Conservation (phyloP, 2,797 vertebrate genomes). For the Ptychadena robeensis region DNA sequence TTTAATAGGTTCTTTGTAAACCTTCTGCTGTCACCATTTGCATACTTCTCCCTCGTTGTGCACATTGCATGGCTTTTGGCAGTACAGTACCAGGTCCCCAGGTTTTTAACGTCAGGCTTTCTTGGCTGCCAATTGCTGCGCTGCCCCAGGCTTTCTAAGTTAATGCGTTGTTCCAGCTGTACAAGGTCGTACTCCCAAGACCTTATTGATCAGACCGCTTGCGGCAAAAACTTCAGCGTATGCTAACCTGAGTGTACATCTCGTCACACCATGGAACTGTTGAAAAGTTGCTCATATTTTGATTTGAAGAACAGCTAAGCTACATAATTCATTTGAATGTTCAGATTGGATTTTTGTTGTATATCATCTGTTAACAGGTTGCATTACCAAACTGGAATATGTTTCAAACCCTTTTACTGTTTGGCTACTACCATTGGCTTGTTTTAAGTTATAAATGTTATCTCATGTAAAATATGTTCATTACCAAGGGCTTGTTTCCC, state of each 20-base stretch:
- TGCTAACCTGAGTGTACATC: background rate
- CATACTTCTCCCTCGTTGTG: background rate
- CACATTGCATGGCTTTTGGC: conserved; percentile 5
- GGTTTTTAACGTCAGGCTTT: conserved; percentile 13
- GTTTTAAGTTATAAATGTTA: background rate
- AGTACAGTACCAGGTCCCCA: background rate
- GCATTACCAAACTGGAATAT: background rate
- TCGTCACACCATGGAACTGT: background rate
- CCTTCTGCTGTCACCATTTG: conserved; percentile 15
- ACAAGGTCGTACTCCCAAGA: conserved; percentile 42
- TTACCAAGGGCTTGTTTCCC: too few species aligned
- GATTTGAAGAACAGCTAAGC: background rate
- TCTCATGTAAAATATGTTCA: too few species aligned
- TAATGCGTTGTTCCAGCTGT: conserved; percentile 71
- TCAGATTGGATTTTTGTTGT: background rate
- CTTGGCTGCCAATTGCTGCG: conserved; percentile 8
- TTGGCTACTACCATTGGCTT: background rate
- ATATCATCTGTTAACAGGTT: background rate
- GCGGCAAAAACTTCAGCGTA: background rate
- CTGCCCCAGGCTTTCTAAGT: conserved; percentile 70
- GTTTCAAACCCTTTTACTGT: background rate
- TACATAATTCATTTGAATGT: background rate
- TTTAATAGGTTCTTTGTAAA: conserved; percentile 14
- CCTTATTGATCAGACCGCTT: conserved; percentile 26
- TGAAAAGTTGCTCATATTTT: background rate